Evolutionary conservation across 2,113 vertebrate species (phyloP).

Genomic region (Phyllostomus hastatus): DNA sequence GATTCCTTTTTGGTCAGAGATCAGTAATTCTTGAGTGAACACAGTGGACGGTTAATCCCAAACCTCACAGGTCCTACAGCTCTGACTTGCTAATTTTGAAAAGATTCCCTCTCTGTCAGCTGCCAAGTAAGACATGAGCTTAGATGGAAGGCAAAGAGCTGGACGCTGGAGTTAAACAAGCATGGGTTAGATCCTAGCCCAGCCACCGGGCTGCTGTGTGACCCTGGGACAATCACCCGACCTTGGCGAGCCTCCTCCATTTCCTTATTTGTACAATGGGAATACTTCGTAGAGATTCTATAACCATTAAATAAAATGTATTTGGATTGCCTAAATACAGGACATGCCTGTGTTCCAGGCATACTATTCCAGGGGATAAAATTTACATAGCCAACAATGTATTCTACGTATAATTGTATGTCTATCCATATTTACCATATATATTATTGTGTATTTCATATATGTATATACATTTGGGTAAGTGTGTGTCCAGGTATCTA

Average conservation of each 20-base stretch:
- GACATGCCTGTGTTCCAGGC: not conserved
- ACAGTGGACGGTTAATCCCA: not conserved
- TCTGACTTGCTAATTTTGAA: constrained; percentile 14
- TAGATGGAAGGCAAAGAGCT: not conserved
- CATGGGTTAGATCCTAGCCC: not conserved
- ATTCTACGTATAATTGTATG: not conserved
- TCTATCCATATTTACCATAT: not conserved
- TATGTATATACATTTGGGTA: not conserved
- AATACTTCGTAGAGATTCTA: not conserved
- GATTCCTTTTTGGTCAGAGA: constrained; percentile 68
- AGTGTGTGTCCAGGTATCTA: not conserved
- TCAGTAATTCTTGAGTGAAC: constrained; percentile 51
- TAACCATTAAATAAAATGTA: not conserved
- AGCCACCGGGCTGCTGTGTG: not conserved
- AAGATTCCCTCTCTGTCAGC: not conserved
- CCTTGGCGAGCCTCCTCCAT: not conserved
- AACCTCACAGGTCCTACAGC: not conserved
- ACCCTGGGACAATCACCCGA: not conserved
- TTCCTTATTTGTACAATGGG: not conserved
- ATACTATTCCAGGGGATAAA: not conserved
- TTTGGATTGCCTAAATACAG: not conserved
- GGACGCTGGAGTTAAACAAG: not conserved
- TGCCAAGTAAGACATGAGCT: not conserved
- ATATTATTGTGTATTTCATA: not conserved
- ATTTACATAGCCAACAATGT: not conserved